Percentiles rank a stretch among this genome's conserved stretches.
phyloP scores from a whole-genome alignment of 2,888 invertebrate species.

The Euplexia lucipara region DNA sequence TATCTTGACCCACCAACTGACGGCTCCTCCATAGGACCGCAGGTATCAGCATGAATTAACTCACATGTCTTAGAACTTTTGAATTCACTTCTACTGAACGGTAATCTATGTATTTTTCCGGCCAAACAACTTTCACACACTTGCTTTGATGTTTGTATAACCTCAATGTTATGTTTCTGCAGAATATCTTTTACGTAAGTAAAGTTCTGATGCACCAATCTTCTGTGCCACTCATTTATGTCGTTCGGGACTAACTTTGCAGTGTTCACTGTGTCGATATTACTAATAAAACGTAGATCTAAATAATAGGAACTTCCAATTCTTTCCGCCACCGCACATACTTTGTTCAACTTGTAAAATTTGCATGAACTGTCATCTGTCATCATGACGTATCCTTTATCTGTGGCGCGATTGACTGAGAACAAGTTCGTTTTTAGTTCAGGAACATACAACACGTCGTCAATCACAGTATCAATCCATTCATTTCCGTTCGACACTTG shows the following conservation, averaged over 20 bases:
- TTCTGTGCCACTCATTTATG: neutral
- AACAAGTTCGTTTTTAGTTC: slow-evolving; percentile 10
- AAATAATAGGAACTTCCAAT: too few relatives aligned
- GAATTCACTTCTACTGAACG: neutral
- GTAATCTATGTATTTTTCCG: slow-evolving; percentile 2
- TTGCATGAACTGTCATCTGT: too few relatives aligned
- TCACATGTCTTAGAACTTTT: neutral
- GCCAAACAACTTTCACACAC: slow-evolving; percentile 5
- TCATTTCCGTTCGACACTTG: too few relatives aligned
- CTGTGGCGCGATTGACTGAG: slow-evolving; percentile 3
- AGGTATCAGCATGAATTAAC: neutral
- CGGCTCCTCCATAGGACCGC: neutral
- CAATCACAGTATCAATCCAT: slow-evolving; percentile 60
- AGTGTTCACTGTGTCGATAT: slow-evolving; percentile 47
- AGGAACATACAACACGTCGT: slow-evolving; percentile 61
- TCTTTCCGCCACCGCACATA: too few relatives aligned
- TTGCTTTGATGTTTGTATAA: too few relatives aligned
- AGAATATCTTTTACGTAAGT: too few relatives aligned
- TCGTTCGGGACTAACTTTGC: neutral
- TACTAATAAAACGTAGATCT: too few relatives aligned
- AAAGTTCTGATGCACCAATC: too few relatives aligned
- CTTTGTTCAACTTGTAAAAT: too few relatives aligned
- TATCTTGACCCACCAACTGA: slow-evolving; percentile 5
- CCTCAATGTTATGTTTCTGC: too few relatives aligned
- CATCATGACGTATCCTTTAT: neutral